Conservation (phyloP, 2,888 invertebrate species). For the Ashinkailepas kermadecensis region DNA sequence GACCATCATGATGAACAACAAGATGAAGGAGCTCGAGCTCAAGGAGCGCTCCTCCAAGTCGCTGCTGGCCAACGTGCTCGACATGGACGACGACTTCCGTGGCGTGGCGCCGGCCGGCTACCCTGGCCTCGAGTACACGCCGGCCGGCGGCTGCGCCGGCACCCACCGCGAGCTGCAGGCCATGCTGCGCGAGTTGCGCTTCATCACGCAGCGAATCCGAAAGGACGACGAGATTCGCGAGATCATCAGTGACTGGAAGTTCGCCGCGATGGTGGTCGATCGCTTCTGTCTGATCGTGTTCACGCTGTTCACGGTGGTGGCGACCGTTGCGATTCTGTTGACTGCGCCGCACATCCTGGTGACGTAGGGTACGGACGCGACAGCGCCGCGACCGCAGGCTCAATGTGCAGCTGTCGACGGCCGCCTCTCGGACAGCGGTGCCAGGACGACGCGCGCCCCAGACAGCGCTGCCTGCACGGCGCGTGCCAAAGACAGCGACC, state of each 20-base stretch:
- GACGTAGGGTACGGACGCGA: constrained; percentile 54
- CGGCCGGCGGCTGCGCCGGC: constrained; percentile 20
- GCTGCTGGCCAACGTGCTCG: constrained; percentile 85
- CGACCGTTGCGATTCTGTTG: constrained; percentile 81
- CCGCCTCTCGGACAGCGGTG: background rate
- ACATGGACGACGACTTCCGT: constrained; percentile 91
- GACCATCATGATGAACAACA: constrained; percentile 78
- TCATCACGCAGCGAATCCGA: constrained; percentile 88
- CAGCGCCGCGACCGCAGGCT: constrained; percentile 36
- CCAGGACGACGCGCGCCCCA: too few species aligned
- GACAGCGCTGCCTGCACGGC: too few species aligned
- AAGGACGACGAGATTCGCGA: constrained; percentile 66
- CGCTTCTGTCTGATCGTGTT: constrained; percentile 93
- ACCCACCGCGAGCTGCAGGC: constrained; percentile 61
- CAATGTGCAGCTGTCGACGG: constrained; percentile 11
- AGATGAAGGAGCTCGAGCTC: constrained; percentile 86
- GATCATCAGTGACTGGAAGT: constrained; percentile 92
- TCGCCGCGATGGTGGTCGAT: constrained; percentile 97
- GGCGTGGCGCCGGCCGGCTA: constrained; percentile 36
- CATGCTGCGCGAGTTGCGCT: constrained; percentile 86
- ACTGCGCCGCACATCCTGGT: constrained; percentile 93
- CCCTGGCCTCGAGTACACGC: constrained; percentile 36
- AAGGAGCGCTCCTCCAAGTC: constrained; percentile 91
- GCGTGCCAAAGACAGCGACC: too few species aligned
- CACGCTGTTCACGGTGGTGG: constrained; percentile 86